phyloP scores from a whole-genome alignment of 2,888 invertebrate genomes.

The Parnassius apollo region DNA sequence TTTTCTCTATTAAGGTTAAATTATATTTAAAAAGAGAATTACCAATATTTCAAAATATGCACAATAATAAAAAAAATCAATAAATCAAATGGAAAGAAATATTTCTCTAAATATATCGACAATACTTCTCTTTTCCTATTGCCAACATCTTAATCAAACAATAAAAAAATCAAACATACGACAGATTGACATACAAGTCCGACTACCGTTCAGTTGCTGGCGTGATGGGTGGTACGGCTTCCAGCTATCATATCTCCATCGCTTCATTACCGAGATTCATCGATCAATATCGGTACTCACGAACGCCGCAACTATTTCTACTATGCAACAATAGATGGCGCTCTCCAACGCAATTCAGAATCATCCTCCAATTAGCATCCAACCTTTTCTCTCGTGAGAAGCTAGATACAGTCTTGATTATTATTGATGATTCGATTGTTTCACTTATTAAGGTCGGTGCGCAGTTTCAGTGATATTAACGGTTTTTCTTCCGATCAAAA shows the following conservation, averaged over 20 bases:
- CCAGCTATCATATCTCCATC: slow-evolving; percentile 52
- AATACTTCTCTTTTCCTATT: background rate
- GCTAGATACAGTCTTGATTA: slow-evolving; percentile 57
- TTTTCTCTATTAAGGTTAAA: no score
- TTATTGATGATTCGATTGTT: slow-evolving; percentile 78
- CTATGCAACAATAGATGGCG: slow-evolving; percentile 79
- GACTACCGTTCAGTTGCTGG: slow-evolving; percentile 69
- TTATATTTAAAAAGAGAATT: no score
- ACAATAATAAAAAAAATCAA: no score
- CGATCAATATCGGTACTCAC: slow-evolving; percentile 74
- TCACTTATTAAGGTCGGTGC: slow-evolving; percentile 56
- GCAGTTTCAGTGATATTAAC: slow-evolving; percentile 2
- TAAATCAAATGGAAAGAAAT: no score
- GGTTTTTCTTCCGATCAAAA: background rate
- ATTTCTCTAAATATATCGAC: no score
- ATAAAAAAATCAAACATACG: slow-evolving; percentile 53
- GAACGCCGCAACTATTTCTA: slow-evolving; percentile 69
- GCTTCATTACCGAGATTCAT: slow-evolving; percentile 66
- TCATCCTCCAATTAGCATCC: slow-evolving; percentile 71
- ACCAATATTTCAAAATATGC: no score
- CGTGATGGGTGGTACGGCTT: slow-evolving; percentile 65
- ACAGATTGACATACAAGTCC: slow-evolving; percentile 38
- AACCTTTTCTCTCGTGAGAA: slow-evolving; percentile 40
- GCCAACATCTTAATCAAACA: slow-evolving; percentile 51
- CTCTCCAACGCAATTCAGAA: slow-evolving; percentile 71